These are phyloP conservation scores for Stomorhina lunata DNA, from an alignment of 2,888 invertebrate species.

Conservation along the genomic window DNA sequence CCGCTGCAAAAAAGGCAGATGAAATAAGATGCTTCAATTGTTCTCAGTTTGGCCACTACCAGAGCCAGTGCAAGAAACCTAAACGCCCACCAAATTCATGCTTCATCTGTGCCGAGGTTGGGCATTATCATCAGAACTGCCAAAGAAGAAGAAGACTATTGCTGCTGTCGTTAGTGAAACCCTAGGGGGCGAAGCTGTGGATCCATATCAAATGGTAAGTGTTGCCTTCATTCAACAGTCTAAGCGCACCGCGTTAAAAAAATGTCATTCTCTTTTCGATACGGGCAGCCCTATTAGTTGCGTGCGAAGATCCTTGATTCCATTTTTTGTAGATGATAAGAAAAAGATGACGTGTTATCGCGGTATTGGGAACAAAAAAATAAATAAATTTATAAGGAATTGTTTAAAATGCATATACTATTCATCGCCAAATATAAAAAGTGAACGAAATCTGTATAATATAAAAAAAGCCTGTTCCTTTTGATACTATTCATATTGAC, in stretches of 20 bases:
- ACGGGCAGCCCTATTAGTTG: constrained; percentile 26
- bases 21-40: constrained; percentile 35
- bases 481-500: no score
- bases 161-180: neutral
- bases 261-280: constrained; percentile 1
- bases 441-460: no score
- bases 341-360: no score
- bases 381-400: neutral
- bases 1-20: no score
- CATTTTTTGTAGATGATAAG: no score
- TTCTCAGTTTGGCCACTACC: constrained; percentile 24
- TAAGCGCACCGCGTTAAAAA: neutral
- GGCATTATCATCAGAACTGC: constrained; percentile 16
- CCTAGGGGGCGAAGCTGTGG: neutral
- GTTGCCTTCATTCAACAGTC: constrained; percentile 5
- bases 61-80: constrained; percentile 29
- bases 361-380: neutral
- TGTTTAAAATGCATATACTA: no score
- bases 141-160: neutral
- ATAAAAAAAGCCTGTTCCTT: no score
- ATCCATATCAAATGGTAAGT: constrained; percentile 26
- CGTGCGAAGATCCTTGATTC: neutral
- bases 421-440: no score
- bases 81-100: constrained; percentile 33
- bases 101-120: constrained; percentile 26